Conservation (phyloP, 2,797 vertebrate species). For the Martes flavigula region DNA sequence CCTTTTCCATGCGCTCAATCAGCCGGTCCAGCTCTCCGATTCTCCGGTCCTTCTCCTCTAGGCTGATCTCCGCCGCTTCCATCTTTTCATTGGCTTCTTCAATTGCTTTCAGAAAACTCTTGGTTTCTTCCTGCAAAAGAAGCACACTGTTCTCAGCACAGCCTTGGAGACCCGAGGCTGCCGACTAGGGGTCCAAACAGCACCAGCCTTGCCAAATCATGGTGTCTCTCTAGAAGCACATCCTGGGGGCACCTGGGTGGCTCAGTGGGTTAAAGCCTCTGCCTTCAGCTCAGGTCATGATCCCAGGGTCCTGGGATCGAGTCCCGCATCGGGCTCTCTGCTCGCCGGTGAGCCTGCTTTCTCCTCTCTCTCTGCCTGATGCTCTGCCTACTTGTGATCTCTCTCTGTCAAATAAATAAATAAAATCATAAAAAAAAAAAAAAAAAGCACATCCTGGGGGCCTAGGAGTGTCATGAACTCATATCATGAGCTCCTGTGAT, state of each 20-base stretch:
- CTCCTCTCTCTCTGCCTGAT: too few species aligned
- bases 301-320: too few species aligned
- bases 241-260: too few species aligned
- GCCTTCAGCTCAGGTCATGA: too few species aligned
- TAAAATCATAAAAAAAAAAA: too few species aligned
- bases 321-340: too few species aligned
- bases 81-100: conserved; percentile 94
- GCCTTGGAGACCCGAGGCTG: too few species aligned
- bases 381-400: too few species aligned
- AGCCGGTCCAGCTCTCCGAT: conserved; percentile 94
- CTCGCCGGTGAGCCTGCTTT: too few species aligned
- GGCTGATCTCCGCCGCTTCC: conserved; percentile 88
- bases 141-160: conserved; percentile 3
- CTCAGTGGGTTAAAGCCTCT: too few species aligned
- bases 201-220: neutral
- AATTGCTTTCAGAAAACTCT: conserved; percentile 92
- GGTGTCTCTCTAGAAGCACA: neutral
- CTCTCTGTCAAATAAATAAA: too few species aligned
- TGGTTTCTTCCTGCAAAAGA: conserved; percentile 90
- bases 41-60: conserved; percentile 93
- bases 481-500: neutral
- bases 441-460: neutral
- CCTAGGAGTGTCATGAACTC: neutral
- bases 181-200: neutral
- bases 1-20: conserved; percentile 94